A percentile compares a stretch with the other conserved stretches of the same genome.
Evolutionary conservation across 2,888 invertebrate genomes (phyloP).

Genomic region (Athalia cordata): DNA sequence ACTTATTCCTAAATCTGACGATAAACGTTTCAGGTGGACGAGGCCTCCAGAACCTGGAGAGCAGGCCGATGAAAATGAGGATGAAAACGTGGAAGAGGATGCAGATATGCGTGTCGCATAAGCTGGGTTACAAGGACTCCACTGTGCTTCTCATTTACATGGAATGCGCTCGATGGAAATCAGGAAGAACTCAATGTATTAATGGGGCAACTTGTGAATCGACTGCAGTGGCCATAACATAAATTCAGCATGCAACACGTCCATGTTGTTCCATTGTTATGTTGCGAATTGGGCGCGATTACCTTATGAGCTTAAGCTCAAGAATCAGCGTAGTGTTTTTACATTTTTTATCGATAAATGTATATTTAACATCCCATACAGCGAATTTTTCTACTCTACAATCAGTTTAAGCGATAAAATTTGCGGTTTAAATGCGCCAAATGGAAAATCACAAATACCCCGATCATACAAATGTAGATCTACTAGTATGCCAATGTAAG

Average conservation of each 20-base stretch:
- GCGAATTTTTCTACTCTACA: conserved; percentile 24
- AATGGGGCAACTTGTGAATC: not conserved
- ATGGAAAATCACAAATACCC: no score
- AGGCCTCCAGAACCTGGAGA: conserved; percentile 68
- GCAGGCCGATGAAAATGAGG: conserved; percentile 61
- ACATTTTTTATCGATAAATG: conserved; percentile 15
- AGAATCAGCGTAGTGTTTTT: not conserved
- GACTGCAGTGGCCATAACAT: not conserved
- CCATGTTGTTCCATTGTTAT: not conserved
- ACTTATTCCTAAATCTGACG: not conserved
- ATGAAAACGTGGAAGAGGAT: conserved; percentile 59
- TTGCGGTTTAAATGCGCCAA: no score
- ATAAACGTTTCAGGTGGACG: conserved; percentile 63
- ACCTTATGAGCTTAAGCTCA: conserved; percentile 6
- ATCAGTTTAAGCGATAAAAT: no score
- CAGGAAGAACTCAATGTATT: not conserved
- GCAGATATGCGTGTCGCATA: conserved; percentile 9
- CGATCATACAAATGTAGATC: no score
- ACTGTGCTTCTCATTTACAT: not conserved
- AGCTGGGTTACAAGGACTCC: not conserved
- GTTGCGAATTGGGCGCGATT: conserved; percentile 16
- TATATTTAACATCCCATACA: conserved; percentile 7
- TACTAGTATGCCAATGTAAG: no score
- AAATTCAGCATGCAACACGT: not conserved
- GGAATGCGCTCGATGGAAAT: not conserved